Conservation (phyloP, 2,888 invertebrate species). For the Diogma glabrata region DNA sequence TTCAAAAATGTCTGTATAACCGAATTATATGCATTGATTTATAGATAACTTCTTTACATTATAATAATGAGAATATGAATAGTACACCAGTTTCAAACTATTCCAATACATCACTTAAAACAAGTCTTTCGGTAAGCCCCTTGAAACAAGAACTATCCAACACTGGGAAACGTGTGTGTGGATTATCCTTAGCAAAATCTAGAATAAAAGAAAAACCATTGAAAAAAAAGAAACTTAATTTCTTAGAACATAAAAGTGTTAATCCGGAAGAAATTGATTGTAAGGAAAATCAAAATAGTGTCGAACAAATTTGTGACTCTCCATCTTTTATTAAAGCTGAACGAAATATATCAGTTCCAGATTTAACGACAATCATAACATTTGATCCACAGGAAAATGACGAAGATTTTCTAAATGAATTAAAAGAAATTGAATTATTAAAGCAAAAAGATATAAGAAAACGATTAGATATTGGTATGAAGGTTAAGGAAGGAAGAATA, state of each 20-base stretch:
- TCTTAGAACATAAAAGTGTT: too few species aligned
- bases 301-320: too few species aligned
- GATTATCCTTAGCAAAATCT: not conserved
- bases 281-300: not conserved
- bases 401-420: not conserved
- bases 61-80: not conserved
- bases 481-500: not conserved
- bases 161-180: not conserved
- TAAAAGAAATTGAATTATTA: constrained; percentile 1
- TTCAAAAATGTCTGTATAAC: too few species aligned
- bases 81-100: not conserved
- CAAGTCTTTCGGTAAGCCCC: not conserved
- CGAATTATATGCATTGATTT: too few species aligned
- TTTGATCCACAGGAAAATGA: not conserved
- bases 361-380: not conserved
- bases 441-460: constrained; percentile 1
- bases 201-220: not conserved
- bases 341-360: not conserved
- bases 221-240: not conserved
- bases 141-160: not conserved
- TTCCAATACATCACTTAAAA: not conserved
- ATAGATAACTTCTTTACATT: too few species aligned
- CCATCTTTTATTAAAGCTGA: not conserved
- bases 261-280: not conserved
- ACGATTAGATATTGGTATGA: not conserved